Evolutionary conservation across 2,888 invertebrate species (phyloP).

Genomic region (Zelleria hepariella): DNA sequence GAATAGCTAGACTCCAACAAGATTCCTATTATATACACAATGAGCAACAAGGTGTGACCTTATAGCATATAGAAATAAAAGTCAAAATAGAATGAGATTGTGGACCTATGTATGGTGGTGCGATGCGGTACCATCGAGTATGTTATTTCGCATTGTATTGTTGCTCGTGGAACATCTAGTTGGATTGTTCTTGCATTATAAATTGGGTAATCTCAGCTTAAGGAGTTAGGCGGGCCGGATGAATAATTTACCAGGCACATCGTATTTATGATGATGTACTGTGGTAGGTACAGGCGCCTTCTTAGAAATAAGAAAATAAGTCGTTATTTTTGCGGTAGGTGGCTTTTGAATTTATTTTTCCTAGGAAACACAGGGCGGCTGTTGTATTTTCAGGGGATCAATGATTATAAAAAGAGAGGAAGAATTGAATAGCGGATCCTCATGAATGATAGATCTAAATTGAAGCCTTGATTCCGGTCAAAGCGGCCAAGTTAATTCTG

Average conservation of each 20-base stretch:
- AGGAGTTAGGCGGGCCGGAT: neutral
- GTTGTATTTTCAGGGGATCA: neutral
- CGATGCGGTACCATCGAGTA: neutral
- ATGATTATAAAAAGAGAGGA: neutral
- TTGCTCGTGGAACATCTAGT: neutral
- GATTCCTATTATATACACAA: neutral
- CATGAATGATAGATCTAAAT: neutral
- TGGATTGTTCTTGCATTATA: constrained; percentile 5
- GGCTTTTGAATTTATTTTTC: too few relatives aligned
- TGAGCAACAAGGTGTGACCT: neutral
- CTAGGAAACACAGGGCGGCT: neutral
- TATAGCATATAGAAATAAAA: neutral
- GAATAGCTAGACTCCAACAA: neutral
- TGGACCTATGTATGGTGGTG: neutral
- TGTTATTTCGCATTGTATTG: neutral
- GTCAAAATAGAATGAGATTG: neutral
- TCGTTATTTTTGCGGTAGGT: neutral
- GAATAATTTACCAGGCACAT: constrained; percentile 1
- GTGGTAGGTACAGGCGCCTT: neutral
- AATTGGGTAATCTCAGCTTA: constrained; percentile 3
- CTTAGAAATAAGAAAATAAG: neutral
- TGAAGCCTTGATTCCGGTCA: neutral
- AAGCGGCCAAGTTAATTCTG: neutral
- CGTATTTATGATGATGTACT: neutral
- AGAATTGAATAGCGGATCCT: neutral